Evolutionary conservation across 1,140 invertebrate species (phyloP).

Genomic region (Tetranychus cinnabarinus): DNA sequence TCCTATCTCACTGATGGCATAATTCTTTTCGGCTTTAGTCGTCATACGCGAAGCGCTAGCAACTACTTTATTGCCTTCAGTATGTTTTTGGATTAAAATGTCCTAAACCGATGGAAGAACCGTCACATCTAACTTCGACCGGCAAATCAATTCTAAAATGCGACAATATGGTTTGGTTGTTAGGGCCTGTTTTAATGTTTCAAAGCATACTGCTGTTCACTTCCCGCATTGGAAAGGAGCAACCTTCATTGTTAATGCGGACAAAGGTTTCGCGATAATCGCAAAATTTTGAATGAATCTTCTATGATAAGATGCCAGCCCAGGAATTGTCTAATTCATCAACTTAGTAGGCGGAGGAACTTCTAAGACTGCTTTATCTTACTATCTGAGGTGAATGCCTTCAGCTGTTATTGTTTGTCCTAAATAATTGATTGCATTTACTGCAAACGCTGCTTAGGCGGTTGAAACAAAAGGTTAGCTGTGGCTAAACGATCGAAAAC

Average conservation of each 20-base stretch:
- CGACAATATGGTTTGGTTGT: neutral
- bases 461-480: neutral
- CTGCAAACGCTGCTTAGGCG: constrained; percentile 8
- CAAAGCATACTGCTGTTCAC: constrained; percentile 10
- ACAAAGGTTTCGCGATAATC: constrained; percentile 17
- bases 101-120: neutral
- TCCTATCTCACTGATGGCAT: constrained; percentile 23
- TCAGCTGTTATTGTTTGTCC: constrained; percentile 5
- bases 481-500: constrained; percentile 9
- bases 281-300: constrained; percentile 4
- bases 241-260: constrained; percentile 21
- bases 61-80: neutral
- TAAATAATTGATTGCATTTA: constrained; percentile 7
- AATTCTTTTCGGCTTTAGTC: constrained; percentile 17
- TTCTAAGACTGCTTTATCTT: constrained; percentile 5
- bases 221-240: constrained; percentile 17
- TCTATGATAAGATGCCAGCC: constrained; percentile 5
- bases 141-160: neutral
- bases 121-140: neutral
- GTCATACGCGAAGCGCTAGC: constrained; percentile 7
- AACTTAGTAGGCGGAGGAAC: constrained; percentile 3
- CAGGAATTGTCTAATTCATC: constrained; percentile 1
- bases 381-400: neutral
- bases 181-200: neutral
- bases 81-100: neutral